These are phyloP conservation scores for Rhodeus uyekii DNA, from an alignment of 2,797 vertebrate genomes.

Conservation along the genomic window DNA sequence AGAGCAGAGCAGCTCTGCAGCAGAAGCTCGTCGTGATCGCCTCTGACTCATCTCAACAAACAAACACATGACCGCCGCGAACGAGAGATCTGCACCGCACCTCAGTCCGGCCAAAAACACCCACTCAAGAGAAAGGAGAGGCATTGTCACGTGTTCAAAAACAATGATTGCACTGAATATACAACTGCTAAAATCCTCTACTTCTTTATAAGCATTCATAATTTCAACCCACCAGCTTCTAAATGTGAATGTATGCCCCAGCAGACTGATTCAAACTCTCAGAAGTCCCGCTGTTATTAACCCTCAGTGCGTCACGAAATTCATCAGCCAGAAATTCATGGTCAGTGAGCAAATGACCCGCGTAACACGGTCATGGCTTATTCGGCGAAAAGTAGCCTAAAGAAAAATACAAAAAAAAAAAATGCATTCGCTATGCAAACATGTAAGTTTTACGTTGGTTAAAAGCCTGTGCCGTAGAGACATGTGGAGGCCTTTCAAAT, in stretches of 20 bases:
- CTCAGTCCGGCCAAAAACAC: not conserved
- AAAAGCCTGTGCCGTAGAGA: no score
- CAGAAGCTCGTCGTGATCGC: not conserved
- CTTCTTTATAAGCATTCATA: not conserved
- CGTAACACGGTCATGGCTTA: not conserved
- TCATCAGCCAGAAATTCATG: not conserved
- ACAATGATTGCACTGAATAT: not conserved
- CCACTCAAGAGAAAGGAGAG: not conserved
- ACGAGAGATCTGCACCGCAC: not conserved
- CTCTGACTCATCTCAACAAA: not conserved
- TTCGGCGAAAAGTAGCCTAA: not conserved
- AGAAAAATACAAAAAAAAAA: not conserved
- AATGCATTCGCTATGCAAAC: not conserved
- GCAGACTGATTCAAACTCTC: not conserved
- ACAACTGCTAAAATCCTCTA: not conserved
- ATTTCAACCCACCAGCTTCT: not conserved
- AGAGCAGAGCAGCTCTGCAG: not conserved
- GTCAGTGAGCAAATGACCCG: not conserved
- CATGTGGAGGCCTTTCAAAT: no score
- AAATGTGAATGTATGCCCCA: not conserved
- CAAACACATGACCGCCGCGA: not conserved
- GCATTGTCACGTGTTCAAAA: not conserved
- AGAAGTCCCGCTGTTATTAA: not conserved
- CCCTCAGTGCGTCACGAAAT: no score
- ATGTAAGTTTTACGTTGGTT: not conserved